These are phyloP conservation scores for Amorpha juglandis DNA, from an alignment of 2,888 invertebrate species.

Conservation along the genomic window DNA sequence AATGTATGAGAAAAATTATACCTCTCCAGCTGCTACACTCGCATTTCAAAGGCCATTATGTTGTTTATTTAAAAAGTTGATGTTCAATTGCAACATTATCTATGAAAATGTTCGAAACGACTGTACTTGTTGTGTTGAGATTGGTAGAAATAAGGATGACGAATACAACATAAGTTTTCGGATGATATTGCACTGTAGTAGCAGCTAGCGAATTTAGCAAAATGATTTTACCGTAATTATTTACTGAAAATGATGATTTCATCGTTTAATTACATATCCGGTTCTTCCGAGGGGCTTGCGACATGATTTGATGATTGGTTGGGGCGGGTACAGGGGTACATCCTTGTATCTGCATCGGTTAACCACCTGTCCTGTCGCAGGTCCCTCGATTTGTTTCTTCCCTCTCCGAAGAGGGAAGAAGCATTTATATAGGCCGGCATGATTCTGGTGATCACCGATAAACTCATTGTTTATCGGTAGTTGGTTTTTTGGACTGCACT, in stretches of 20 bases:
- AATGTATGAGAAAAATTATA: slow-evolving; percentile 40
- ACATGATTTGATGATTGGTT: too few species aligned
- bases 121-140: background rate
- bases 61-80: slow-evolving; percentile 42
- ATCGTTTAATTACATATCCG: too few species aligned
- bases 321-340: too few species aligned
- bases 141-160: background rate
- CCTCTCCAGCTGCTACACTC: slow-evolving; percentile 19
- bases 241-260: background rate
- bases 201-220: background rate
- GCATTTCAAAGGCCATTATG: slow-evolving; percentile 16
- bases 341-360: too few species aligned
- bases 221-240: background rate
- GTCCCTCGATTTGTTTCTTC: too few species aligned
- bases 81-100: slow-evolving; percentile 9
- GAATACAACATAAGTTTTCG: background rate
- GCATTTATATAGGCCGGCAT: too few species aligned
- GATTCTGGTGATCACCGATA: too few species aligned
- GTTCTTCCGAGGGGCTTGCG: too few species aligned
- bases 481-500: too few species aligned
- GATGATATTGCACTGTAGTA: background rate
- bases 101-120: slow-evolving; percentile 7
- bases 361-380: too few species aligned
- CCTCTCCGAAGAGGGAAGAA: too few species aligned
- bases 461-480: too few species aligned